Base-by-base conservation (phyloP, 2,113 vertebrate species). In the Caranx melampygus region DNA sequence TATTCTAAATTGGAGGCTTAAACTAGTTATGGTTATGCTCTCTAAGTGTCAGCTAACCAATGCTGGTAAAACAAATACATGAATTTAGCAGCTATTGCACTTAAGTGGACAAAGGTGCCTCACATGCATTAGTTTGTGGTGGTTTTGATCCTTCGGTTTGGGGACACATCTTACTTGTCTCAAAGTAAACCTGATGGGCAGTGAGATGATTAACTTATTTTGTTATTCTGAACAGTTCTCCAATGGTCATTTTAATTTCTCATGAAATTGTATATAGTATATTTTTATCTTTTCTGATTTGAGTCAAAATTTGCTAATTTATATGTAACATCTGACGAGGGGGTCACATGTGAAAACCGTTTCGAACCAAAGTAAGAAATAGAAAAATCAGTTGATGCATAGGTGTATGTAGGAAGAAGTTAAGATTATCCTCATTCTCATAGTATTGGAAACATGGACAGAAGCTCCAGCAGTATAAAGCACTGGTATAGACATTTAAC, bases 401-500 rank as follows among this genome's bases (percentile, higher is more conserved):
- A 26, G 26, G 26, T 26, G 26, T 26, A 26, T 76, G 20, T 37
- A 12, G 52, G 40, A 42, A 12, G 14, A 59, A 47, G 64, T 42
- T 49, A 7, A 42, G 7, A 14, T 45, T 18, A 34, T 26, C 8
- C 16, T 61, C 14, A 35, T 34, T 52, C 49, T 64, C 57, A 34
- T 35, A 72, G 26, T 72, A 42, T 45, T 80, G 31, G 16, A 66
- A 20, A 79, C 33, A 15, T 40, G 8, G 11, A n/a, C 71, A 55
- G 26, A 55, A 54, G 26, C 66, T 21, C 31, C 55, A 49, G 42
- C 57, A 55, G 44, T 8, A 37, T 21, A 54, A 45, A 76, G 62
- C 57, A 14, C 5, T 47, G 11, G 3, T 76, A n/a, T 40, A 62
- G 57, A 59, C 18, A 68, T 68, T 63, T 66, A 52, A 71, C 44